Evolutionary conservation across 2,888 invertebrate genomes (phyloP).

Genomic region (Cinara cedri): DNA sequence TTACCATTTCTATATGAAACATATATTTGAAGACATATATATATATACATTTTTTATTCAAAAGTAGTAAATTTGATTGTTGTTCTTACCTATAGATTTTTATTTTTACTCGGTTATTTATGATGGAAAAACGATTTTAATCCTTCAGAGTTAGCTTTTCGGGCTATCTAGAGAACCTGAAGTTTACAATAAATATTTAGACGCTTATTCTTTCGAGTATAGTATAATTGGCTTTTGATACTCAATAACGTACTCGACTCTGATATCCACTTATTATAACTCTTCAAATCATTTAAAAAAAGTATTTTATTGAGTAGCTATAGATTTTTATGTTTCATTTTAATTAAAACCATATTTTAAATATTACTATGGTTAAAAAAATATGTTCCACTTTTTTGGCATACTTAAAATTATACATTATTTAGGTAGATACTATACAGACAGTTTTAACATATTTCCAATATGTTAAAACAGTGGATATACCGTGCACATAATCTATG

Average conservation of each 20-base stretch:
- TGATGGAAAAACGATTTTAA: neutral
- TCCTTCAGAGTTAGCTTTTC: slow-evolving; percentile 6
- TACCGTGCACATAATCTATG: too few relatives aligned
- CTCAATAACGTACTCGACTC: slow-evolving; percentile 30
- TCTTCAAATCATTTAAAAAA: slow-evolving; percentile 41
- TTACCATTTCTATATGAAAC: too few relatives aligned
- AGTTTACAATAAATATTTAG: slow-evolving; percentile 48
- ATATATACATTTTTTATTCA: neutral
- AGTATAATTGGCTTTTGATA: slow-evolving; percentile 4
- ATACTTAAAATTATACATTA: too few relatives aligned
- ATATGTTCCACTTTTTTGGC: neutral
- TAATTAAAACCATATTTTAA: slow-evolving; percentile 7
- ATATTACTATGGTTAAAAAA: neutral
- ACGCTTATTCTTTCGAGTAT: slow-evolving; percentile 27
- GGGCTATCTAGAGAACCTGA: neutral
- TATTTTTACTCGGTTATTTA: neutral
- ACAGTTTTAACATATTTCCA: too few relatives aligned
- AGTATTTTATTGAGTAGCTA: slow-evolving; percentile 29
- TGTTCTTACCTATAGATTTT: neutral
- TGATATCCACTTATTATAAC: slow-evolving; percentile 44
- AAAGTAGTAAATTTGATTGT: neutral
- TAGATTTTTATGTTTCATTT: neutral
- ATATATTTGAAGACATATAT: too few relatives aligned
- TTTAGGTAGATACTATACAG: too few relatives aligned
- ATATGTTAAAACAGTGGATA: too few relatives aligned